Evolutionary conservation across 2,797 vertebrate species (phyloP).

Genomic region (Bradypus variegatus): DNA sequence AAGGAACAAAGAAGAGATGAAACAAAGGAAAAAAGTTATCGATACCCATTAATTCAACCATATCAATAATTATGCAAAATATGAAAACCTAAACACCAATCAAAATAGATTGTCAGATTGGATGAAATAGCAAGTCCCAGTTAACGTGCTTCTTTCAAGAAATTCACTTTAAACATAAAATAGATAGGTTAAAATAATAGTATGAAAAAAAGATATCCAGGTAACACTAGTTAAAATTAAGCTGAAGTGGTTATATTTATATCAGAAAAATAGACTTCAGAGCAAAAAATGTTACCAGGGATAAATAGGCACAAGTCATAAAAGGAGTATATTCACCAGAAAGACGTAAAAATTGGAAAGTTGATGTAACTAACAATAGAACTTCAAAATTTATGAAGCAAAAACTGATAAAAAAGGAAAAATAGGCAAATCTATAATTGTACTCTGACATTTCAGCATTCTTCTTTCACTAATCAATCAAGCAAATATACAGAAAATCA

Average conservation of each 20-base stretch:
- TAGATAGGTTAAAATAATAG: neutral
- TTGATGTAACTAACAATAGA: neutral
- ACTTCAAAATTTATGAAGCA: neutral
- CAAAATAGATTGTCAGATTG: neutral
- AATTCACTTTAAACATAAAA: neutral
- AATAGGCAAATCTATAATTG: neutral
- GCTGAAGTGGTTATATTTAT: neutral
- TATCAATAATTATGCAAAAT: neutral
- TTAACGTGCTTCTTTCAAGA: neutral
- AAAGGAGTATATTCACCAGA: neutral
- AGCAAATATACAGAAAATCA: neutral
- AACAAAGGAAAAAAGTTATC: neutral
- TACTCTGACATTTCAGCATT: neutral
- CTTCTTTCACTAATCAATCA: neutral
- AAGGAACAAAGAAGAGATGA: neutral
- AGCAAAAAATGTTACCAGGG: neutral
- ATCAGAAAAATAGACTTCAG: neutral
- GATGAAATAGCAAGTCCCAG: neutral
- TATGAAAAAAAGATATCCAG: too few species aligned
- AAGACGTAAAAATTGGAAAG: neutral
- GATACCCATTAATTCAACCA: neutral
- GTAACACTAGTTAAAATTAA: neutral
- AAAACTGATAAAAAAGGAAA: neutral
- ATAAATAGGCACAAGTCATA: neutral
- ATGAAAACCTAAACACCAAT: neutral